A percentile compares a stretch with the other conserved stretches of the same genome.
phyloP scores from a whole-genome alignment of 2,797 vertebrate genomes.

The Alauda arvensis region DNA sequence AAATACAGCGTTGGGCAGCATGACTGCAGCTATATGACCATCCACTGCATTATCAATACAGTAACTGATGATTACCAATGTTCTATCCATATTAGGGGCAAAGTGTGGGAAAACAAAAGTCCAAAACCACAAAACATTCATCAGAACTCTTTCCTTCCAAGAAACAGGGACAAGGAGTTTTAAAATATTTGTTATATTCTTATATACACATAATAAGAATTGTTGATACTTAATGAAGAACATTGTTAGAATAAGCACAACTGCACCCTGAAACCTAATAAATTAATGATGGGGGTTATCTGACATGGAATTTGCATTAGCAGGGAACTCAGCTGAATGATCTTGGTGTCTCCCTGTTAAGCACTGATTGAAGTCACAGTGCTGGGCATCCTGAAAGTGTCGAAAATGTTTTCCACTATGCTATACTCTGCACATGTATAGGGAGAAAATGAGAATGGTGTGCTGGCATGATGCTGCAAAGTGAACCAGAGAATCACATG shows the following conservation, averaged over 20 bases:
- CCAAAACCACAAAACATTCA: background rate
- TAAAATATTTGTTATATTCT: background rate
- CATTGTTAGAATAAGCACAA: background rate
- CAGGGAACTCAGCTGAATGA: background rate
- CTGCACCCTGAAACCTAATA: background rate
- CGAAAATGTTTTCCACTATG: background rate
- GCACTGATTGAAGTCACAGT: accelerated
- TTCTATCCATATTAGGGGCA: background rate
- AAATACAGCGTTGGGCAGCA: background rate
- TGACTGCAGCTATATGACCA: background rate
- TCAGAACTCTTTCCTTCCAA: background rate
- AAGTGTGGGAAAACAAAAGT: background rate
- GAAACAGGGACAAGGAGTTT: background rate
- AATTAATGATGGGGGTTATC: background rate
- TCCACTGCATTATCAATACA: background rate
- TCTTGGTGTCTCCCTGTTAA: background rate
- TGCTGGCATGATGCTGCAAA: background rate
- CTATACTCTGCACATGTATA: background rate
- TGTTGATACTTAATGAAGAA: background rate
- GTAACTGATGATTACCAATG: background rate
- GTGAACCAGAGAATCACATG: background rate
- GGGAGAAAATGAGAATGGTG: background rate
- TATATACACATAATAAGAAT: background rate
- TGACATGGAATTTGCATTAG: background rate
- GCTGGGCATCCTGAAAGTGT: background rate